phyloP scores from a whole-genome alignment of 1,140 invertebrate species.

The Zaprionus ornatus region DNA sequence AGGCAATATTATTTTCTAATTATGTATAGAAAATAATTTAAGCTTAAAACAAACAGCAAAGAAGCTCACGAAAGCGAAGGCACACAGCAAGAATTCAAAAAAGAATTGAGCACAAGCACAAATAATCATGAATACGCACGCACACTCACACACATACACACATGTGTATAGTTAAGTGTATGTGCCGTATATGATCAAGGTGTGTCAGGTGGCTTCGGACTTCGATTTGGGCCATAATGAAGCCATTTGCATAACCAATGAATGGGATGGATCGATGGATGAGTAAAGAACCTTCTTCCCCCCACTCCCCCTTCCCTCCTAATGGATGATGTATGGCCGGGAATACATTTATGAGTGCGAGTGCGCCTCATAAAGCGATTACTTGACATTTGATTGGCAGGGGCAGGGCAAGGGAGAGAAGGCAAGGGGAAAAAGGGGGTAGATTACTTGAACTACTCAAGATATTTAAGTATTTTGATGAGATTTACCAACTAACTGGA shows the following conservation, averaged over 20 bases:
- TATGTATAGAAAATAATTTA: constrained; percentile 54
- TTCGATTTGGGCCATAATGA: constrained; percentile 36
- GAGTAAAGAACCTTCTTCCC: not conserved
- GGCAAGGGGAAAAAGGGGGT: not conserved
- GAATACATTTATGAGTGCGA: constrained; percentile 27
- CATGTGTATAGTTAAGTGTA: no score
- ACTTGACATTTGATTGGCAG: constrained; percentile 52
- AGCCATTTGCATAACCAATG: constrained; percentile 48
- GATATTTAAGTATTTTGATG: constrained; percentile 12
- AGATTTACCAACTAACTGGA: constrained; percentile 21
- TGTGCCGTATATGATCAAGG: constrained; percentile 27
- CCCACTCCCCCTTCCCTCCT: not conserved
- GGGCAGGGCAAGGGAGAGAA: not conserved
- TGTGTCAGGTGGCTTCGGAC: constrained; percentile 39
- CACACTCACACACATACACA: not conserved
- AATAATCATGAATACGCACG: not conserved
- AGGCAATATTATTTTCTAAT: constrained; percentile 75
- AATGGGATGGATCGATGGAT: constrained; percentile 18
- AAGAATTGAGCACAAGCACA: constrained; percentile 49
- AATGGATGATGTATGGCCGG: constrained; percentile 38
- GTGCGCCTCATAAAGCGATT: constrained; percentile 32
- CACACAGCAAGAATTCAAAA: constrained; percentile 14
- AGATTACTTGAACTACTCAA: not conserved
- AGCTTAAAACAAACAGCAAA: constrained; percentile 59
- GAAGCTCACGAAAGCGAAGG: constrained; percentile 23